Evolutionary conservation across 2,888 invertebrate genomes (phyloP).

Genomic region (Phyllotreta striolata): DNA sequence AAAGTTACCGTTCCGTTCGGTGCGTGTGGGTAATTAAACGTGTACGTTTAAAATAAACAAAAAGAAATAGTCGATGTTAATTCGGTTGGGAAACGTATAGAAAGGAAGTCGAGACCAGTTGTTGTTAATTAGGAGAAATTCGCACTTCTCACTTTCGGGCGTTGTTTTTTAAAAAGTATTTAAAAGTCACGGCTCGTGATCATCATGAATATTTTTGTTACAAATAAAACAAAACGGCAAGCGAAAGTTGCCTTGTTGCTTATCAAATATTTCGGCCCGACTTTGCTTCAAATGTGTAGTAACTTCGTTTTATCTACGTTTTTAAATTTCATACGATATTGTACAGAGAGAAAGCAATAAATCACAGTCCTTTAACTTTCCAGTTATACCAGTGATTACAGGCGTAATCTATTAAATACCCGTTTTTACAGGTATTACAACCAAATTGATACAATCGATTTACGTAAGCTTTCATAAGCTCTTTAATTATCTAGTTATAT

Average conservation of each 20-base stretch:
- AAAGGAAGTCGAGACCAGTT: conserved; percentile 24
- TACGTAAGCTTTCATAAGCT: conserved; percentile 11
- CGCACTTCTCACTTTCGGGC: conserved; percentile 33
- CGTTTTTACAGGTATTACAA: conserved; percentile 13
- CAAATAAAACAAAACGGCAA: not conserved
- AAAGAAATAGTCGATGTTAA: conserved; percentile 24
- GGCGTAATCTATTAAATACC: conserved; percentile 20
- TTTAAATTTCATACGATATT: not conserved
- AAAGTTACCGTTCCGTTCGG: too few relatives aligned
- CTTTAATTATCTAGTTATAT: conserved; percentile 5
- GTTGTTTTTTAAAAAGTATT: conserved; percentile 1
- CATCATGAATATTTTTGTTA: not conserved
- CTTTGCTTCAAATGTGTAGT: too few relatives aligned
- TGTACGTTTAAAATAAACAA: conserved; percentile 15
- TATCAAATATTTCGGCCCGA: not conserved
- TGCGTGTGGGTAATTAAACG: too few relatives aligned
- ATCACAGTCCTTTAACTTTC: conserved; percentile 14
- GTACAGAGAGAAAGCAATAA: conserved; percentile 12
- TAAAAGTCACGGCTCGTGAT: conserved; percentile 1
- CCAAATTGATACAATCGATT: conserved; percentile 9
- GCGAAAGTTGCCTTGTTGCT: not conserved
- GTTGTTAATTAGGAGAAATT: conserved; percentile 34
- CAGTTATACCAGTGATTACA: conserved; percentile 13
- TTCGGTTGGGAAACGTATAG: conserved; percentile 26
- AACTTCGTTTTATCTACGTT: not conserved